Base-by-base conservation (phyloP, 2,797 vertebrate species). In the Darevskia mixta region DNA sequence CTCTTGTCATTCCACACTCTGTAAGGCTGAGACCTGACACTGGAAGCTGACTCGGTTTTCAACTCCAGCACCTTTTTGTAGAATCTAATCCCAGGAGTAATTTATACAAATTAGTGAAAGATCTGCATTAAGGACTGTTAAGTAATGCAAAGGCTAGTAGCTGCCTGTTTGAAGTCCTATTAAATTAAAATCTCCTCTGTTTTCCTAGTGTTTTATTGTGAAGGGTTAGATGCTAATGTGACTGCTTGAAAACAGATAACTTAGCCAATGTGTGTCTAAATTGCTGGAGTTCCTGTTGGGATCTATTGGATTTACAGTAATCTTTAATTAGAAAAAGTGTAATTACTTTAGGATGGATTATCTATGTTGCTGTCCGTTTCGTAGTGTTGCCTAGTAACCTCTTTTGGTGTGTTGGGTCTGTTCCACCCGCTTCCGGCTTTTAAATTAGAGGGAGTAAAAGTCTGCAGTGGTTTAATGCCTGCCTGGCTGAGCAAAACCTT, bases 361-460 rank as follows among this genome's bases (percentile, higher is more conserved):
- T 95, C 95, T 95, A 3, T 90, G 93, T 1, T 73, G 93, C 90
- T 94, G 91, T 82, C 93, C 89, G 0, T 95, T 96, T 92, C 89
- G 13, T 27, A 78, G 88, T 89, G 96, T 97, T 96, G 96, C 97
- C 87, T 96, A 94, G 96, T 96, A 96, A 97, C 95, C 0, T 93
- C 88, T 82, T 71, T 41, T 55, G 93, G 82, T 92, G 90, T 92
- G 94, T 94, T 79, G 86, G 82, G 8, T 79, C 71, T 84, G 84
- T 94, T 94, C 92, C 90, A 93, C 29, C 61, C 69, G 88, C 90
- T 77, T 32, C 90, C 64, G 89, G 84, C 88, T 92, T 83, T 43
- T 89, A 83, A 90, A 8, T 15, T 86, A 43, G 71, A 76, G 38
- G 38, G 91, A 93, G 87, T 11, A 88, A 90, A 82, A 90, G 85